Evolutionary conservation across 2,797 vertebrate genomes (phyloP).

Genomic region (Sebastes hubbsi): DNA sequence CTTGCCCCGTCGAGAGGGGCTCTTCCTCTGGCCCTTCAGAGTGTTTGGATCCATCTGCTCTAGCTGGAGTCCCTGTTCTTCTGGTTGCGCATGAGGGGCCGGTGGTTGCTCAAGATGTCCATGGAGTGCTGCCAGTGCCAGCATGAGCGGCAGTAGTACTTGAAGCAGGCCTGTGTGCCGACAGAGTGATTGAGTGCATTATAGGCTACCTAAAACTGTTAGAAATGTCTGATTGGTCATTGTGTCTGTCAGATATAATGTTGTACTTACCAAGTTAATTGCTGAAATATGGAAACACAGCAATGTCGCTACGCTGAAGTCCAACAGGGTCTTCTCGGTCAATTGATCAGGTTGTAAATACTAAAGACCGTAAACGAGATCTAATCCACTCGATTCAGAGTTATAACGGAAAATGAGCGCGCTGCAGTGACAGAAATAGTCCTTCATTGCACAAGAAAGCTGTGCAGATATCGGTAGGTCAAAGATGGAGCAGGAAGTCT

Average conservation of each 20-base stretch:
- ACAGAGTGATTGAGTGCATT: background rate
- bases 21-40: slow-evolving; percentile 63
- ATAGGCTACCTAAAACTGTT: background rate
- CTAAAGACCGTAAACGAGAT: background rate
- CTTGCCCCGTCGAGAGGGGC: slow-evolving; percentile 39
- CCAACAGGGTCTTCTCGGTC: background rate
- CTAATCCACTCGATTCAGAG: background rate
- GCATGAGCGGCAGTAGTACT: slow-evolving; percentile 98
- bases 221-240: no score
- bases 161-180: slow-evolving; percentile 91
- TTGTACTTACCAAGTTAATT: background rate
- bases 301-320: no score
- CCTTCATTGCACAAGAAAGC: background rate
- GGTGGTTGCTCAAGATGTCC: slow-evolving; percentile 96
- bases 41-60: slow-evolving; percentile 53
- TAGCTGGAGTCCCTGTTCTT: slow-evolving; percentile 96
- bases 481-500: background rate
- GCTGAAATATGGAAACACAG: background rate
- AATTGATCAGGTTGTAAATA: background rate
- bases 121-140: slow-evolving; percentile 99
- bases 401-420: background rate
- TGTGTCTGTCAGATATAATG: background rate
- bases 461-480: background rate
- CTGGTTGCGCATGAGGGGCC: slow-evolving; percentile 99
- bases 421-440: background rate